These are phyloP conservation scores for Gymnobelideus leadbeateri DNA, from an alignment of 2,113 vertebrate genomes.

Conservation along the genomic window DNA sequence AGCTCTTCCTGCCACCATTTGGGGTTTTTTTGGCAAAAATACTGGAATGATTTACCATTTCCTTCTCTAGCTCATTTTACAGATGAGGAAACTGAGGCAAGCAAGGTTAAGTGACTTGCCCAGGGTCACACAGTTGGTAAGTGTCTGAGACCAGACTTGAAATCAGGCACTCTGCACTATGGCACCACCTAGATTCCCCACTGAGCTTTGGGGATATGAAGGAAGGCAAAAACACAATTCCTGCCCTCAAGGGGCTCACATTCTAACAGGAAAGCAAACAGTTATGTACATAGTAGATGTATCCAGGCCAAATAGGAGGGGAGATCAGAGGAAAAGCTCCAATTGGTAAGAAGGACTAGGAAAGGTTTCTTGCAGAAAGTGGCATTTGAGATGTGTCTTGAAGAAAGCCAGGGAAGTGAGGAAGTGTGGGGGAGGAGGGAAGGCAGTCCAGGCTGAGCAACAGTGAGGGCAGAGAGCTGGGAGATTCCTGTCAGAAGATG, in stretches of 20 bases:
- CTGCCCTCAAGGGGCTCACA: no score
- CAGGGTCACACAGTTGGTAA: no score
- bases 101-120: neutral
- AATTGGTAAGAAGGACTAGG: neutral
- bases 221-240: neutral
- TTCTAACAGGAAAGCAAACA: neutral
- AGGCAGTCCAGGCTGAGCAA: neutral
- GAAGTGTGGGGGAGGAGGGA: neutral
- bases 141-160: no score
- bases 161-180: neutral
- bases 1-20: neutral
- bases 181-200: no score
- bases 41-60: neutral
- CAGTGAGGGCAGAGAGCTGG: neutral
- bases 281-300: neutral
- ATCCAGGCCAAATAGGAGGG: neutral
- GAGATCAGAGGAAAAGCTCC: neutral
- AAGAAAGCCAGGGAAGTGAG: neutral
- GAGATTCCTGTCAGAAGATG: neutral
- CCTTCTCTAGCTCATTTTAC: neutral
- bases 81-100: neutral
- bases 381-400: neutral
- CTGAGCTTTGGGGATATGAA: neutral
- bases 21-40: neutral
- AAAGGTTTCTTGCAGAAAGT: neutral